phyloP scores from a whole-genome alignment of 2,888 invertebrate species.

The Cerastoderma edule region DNA sequence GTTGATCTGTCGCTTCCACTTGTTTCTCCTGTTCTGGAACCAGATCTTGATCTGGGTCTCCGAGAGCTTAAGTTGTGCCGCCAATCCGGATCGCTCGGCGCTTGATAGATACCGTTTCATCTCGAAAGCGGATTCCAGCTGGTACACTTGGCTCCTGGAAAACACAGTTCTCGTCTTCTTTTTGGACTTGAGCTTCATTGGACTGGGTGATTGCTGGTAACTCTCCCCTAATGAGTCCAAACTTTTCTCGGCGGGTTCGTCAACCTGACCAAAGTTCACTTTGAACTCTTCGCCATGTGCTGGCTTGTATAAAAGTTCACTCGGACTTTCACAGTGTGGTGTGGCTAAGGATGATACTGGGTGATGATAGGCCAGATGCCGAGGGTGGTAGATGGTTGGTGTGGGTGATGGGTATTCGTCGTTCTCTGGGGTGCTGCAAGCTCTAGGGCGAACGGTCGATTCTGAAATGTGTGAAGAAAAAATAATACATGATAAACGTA shows the following conservation, averaged over 20 bases:
- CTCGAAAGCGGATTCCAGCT: slow-evolving; percentile 59
- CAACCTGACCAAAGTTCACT: slow-evolving; percentile 19
- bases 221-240: slow-evolving; percentile 59
- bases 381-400: slow-evolving; percentile 22
- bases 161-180: slow-evolving; percentile 62
- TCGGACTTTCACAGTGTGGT: not conserved
- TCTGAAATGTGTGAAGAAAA: slow-evolving; percentile 42
- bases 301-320: not conserved
- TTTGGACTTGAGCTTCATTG: slow-evolving; percentile 48
- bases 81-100: slow-evolving; percentile 53
- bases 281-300: slow-evolving; percentile 17
- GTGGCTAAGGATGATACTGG: not conserved
- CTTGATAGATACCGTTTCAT: slow-evolving; percentile 57
- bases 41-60: slow-evolving; percentile 64
- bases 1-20: slow-evolving; percentile 65
- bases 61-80: slow-evolving; percentile 45
- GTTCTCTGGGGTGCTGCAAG: slow-evolving; percentile 58
- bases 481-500: no score
- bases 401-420: slow-evolving; percentile 54
- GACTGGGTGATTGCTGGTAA: slow-evolving; percentile 57
- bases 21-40: slow-evolving; percentile 66
- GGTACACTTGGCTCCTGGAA: slow-evolving; percentile 58
- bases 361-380: slow-evolving; percentile 4
- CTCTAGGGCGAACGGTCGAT: slow-evolving; percentile 39
- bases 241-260: slow-evolving; percentile 50